Evolutionary conservation across 23 tunicate genomes (phyloP).

Genomic region (Styela clava): DNA sequence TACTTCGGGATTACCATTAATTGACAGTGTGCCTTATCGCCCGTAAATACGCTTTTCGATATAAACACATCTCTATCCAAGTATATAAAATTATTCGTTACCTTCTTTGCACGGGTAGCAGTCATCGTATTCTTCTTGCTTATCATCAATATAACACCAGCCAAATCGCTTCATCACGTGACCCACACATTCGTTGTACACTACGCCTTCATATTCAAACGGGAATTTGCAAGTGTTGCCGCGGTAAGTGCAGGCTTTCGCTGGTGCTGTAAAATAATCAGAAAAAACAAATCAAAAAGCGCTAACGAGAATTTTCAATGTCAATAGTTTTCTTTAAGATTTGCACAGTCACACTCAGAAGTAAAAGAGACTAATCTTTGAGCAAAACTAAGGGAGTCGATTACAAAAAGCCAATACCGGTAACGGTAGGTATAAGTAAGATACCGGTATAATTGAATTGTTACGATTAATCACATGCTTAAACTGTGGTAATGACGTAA

Average conservation of each 20-base stretch:
- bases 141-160: background rate
- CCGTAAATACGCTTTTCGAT: no score
- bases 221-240: slow-evolving; percentile 15
- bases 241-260: slow-evolving; percentile 3
- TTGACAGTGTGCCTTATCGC: no score
- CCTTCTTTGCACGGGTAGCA: background rate
- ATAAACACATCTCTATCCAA: background rate
- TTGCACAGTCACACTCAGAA: background rate
- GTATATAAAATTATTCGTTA: no score
- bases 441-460: background rate
- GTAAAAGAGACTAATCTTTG: background rate
- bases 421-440: no score
- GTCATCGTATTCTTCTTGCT: background rate
- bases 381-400: background rate
- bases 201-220: background rate
- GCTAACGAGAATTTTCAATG: no score
- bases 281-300: no score
- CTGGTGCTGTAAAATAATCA: background rate
- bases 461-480: no score
- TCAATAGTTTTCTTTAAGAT: no score
- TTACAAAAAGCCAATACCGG: no score
- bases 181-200: slow-evolving; percentile 16
- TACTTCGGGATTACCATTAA: background rate
- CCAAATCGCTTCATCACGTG: background rate
- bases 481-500: no score